Conservation (phyloP, 2,888 invertebrate genomes). For the Harpalus rubripes region DNA sequence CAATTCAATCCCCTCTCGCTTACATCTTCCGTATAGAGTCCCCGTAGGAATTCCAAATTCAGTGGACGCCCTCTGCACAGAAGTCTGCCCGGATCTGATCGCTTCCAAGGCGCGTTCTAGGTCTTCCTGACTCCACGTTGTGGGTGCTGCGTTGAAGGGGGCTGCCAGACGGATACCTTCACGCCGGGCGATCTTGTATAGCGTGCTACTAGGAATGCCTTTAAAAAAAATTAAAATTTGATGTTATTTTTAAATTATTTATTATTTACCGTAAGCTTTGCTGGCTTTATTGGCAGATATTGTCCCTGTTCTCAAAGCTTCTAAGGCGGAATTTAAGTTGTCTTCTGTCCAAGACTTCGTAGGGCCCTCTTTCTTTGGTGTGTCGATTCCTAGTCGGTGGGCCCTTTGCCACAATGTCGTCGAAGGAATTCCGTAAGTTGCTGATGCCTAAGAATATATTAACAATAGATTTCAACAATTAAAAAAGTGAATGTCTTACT, state of each 20-base stretch:
- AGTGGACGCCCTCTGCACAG: conserved; percentile 91
- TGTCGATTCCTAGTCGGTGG: conserved; percentile 92
- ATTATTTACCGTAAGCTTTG: conserved; percentile 87
- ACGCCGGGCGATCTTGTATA: conserved; percentile 94
- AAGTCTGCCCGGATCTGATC: conserved; percentile 88
- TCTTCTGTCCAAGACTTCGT: conserved; percentile 94
- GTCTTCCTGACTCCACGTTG: conserved; percentile 92
- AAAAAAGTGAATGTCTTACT: conserved; percentile 75
- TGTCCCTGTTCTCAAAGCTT: conserved; percentile 89
- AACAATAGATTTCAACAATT: too few species aligned
- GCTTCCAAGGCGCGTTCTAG: conserved; percentile 89
- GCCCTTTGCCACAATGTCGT: conserved; percentile 95
- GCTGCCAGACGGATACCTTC: conserved; percentile 93
- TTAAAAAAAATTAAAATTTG: conserved; percentile 67
- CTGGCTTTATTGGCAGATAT: conserved; percentile 95
- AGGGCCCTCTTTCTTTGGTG: conserved; percentile 93
- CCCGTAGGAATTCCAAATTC: conserved; percentile 94
- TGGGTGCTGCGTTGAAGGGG: conserved; percentile 94
- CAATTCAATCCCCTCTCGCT: conserved; percentile 92
- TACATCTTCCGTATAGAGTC: conserved; percentile 92
- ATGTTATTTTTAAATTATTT: background rate
- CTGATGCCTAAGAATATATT: conserved; percentile 81
- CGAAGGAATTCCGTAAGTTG: conserved; percentile 93
- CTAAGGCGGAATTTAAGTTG: conserved; percentile 89
- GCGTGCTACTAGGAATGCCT: conserved; percentile 93